These are phyloP conservation scores for Oncopodura yosiiana DNA, from an alignment of 1,140 invertebrate genomes.

Conservation along the genomic window DNA sequence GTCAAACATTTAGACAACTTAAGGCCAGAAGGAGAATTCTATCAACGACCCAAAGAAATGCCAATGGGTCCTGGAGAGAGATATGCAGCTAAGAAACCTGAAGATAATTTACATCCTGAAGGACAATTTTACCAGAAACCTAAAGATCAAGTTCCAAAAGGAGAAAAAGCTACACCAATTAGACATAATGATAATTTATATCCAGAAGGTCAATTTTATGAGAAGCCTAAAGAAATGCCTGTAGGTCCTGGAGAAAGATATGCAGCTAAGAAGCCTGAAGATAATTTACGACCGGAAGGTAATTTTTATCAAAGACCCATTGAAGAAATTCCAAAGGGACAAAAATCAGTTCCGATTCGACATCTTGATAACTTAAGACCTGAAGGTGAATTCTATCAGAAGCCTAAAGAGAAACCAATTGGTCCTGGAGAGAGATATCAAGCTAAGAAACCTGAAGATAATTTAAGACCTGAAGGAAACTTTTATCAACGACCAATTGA, in stretches of 20 bases:
- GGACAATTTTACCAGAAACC: slow-evolving; percentile 33
- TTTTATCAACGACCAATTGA: slow-evolving; percentile 7
- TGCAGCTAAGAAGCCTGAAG: slow-evolving; percentile 34
- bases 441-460: slow-evolving; percentile 46
- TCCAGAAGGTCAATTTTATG: slow-evolving; percentile 43
- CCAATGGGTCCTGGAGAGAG: slow-evolving; percentile 44
- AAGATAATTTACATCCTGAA: slow-evolving; percentile 17
- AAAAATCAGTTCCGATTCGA: slow-evolving; percentile 24
- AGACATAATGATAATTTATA: slow-evolving; percentile 45
- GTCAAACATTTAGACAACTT: slow-evolving; percentile 36
- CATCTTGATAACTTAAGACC: slow-evolving; percentile 44
- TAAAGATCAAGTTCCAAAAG: slow-evolving; percentile 29
- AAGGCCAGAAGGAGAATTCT: slow-evolving; percentile 36
- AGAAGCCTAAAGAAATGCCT: neutral
- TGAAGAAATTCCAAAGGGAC: slow-evolving; percentile 15
- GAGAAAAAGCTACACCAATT: slow-evolving; percentile 43
- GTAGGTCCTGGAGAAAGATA: slow-evolving; percentile 20
- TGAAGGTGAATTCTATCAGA: slow-evolving; percentile 49
- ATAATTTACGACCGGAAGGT: slow-evolving; percentile 43
- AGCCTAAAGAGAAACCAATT: slow-evolving; percentile 22
- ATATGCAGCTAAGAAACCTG: slow-evolving; percentile 46
- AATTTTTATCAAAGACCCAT: slow-evolving; percentile 26
- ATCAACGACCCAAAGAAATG: slow-evolving; percentile 32
- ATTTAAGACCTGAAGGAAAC: slow-evolving; percentile 39
- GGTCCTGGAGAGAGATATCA: neutral